Base-by-base conservation (phyloP, 2,113 vertebrate genomes). In the Gopherus flavomarginatus region DNA sequence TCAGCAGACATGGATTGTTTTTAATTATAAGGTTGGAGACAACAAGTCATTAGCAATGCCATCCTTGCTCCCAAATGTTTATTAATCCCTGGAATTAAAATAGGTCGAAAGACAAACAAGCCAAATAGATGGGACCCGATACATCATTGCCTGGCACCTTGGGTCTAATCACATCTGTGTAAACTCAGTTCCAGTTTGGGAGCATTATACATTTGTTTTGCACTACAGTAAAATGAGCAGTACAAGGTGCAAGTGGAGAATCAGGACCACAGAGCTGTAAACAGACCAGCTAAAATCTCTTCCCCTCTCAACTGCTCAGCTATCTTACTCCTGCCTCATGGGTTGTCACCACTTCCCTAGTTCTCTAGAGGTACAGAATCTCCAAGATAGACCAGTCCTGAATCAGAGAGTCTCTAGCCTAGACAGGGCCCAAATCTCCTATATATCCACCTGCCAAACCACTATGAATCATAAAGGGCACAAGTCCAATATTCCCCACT, bases 81-180 rank as follows among this genome's bases (percentile, higher is more conserved):
- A 50, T 87, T 93, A n/a, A 52, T 77, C 4, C 0, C 0, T 81
- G 42, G 38, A 96, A 80, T 14, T 1, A 26, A 26, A 13, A 7
- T 78, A 91, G 38, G 1, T 24, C 84, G 69, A 53, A 94, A 75
- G 31, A 69, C 0, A 1, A 92, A 91, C 42, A 80, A 91, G 88
- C 50, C 0, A 0, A 90, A 29, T 29, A 54, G 31, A 17, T 0
- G 7, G 56, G 62, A 90, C 21, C 19, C 26, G 3, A 44, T 77
- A 44, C 38, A 26, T 44, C 42, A 29, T 7, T 78, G 42, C 87
- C 16, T 2, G 1, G 87, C 17, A 83, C 0, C 0, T 84, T 85
- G 44, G 13, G 12, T 1, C 83, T 0, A 0, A 44, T 47, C 35
- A 72, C 12, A 0, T 19, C 54, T 26, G 52, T 50, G 69, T 35